Evolutionary conservation across 2,888 invertebrate species (phyloP).

Genomic region (Sipha maydis): DNA sequence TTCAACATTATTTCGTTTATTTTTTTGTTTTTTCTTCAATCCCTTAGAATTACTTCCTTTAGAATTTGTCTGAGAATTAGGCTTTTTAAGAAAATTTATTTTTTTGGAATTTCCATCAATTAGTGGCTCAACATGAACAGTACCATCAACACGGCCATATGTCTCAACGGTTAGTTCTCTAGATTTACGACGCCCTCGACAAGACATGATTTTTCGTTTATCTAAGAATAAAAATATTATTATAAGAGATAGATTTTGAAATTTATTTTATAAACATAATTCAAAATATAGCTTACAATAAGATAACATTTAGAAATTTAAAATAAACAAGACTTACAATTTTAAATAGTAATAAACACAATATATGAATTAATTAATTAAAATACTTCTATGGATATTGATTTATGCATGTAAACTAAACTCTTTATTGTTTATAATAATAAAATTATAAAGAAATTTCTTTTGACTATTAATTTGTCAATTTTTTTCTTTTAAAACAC

Average conservation of each 20-base stretch:
- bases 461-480: too few species aligned
- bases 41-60: constrained; percentile 32
- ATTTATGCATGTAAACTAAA: neutral
- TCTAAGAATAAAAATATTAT: constrained; percentile 13
- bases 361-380: neutral
- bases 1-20: constrained; percentile 22
- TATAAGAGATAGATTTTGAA: too few species aligned
- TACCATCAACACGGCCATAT: constrained; percentile 66
- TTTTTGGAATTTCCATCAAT: constrained; percentile 41
- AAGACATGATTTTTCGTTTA: constrained; percentile 65
- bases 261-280: neutral
- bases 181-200: constrained; percentile 76
- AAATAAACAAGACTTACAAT: too few species aligned
- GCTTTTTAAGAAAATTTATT: constrained; percentile 46
- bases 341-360: neutral
- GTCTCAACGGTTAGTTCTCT: constrained; percentile 83
- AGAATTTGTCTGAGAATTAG: constrained; percentile 18
- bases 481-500: too few species aligned
- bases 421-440: neutral
- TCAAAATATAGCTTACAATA: neutral
- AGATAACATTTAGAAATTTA: too few species aligned
- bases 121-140: constrained; percentile 28
- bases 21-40: constrained; percentile 48
- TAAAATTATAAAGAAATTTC: neutral
- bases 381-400: neutral